Evolutionary conservation across 2,797 vertebrate species (phyloP).

Genomic region (Erithacus rubecula): DNA sequence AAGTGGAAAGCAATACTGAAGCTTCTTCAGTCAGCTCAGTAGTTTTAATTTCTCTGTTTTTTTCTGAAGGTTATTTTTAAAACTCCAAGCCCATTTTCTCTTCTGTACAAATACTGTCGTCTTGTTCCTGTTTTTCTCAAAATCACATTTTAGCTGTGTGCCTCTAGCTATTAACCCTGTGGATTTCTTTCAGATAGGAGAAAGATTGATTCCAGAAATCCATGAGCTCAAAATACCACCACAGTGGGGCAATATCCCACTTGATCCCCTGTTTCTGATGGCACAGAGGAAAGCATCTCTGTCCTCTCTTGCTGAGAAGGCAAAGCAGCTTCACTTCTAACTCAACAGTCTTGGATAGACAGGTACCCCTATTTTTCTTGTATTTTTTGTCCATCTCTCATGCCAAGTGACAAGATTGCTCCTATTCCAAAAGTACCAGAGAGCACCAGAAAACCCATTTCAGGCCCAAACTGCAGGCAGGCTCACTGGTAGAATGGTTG

Average conservation of each 20-base stretch:
- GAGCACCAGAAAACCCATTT: background rate
- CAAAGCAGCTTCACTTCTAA: background rate
- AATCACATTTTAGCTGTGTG: background rate
- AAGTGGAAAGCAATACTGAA: background rate
- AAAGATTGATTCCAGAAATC: background rate
- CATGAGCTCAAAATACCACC: background rate
- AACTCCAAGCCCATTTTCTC: background rate
- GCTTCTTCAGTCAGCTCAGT: background rate
- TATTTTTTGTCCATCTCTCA: background rate
- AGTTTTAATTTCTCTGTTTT: background rate
- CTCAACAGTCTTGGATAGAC: background rate
- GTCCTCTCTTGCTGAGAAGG: background rate
- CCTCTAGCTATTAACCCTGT: background rate
- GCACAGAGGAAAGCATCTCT: background rate
- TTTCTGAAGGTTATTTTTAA: background rate
- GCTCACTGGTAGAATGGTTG: accelerated
- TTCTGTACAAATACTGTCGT: background rate
- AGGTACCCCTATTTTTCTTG: background rate
- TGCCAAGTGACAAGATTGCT: background rate
- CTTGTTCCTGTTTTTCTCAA: background rate
- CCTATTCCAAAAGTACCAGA: background rate
- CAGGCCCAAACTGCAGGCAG: background rate
- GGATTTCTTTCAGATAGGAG: background rate
- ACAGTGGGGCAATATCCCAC: background rate
- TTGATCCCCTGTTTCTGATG: background rate